Evolutionary conservation across 2,797 vertebrate genomes (phyloP).

Genomic region (Tamandua tetradactyla): DNA sequence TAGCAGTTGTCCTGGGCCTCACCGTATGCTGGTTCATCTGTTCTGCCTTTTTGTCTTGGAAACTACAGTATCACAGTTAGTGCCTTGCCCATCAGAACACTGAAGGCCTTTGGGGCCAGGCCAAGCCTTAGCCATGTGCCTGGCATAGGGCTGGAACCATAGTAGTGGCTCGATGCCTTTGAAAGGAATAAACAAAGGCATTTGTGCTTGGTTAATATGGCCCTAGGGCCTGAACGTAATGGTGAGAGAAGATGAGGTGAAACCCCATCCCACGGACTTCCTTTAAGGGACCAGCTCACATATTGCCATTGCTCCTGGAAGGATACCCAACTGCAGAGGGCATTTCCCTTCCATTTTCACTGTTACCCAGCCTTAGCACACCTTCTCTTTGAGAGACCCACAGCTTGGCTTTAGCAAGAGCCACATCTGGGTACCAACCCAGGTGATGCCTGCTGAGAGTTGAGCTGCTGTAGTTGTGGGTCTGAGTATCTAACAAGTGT

Average conservation of each 20-base stretch:
- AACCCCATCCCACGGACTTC: no score
- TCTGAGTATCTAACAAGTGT: neutral
- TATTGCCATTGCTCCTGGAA: neutral
- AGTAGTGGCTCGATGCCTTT: neutral
- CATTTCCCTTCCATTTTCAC: accelerated
- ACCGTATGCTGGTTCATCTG: neutral
- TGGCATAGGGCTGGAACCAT: neutral
- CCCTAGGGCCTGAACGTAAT: neutral
- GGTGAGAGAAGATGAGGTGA: neutral
- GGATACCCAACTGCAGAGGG: neutral
- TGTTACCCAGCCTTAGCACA: accelerated
- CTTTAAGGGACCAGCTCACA: neutral
- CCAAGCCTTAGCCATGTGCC: neutral
- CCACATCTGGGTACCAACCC: neutral
- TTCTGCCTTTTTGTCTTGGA: constrained; percentile 40
- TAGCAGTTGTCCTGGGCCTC: neutral
- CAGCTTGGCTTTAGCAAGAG: no score
- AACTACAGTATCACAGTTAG: neutral
- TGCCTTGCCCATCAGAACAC: neutral
- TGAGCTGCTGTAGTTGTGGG: accelerated
- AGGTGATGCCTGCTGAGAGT: accelerated
- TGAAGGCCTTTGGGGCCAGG: neutral
- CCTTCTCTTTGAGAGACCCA: neutral
- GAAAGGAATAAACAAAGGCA: accelerated
- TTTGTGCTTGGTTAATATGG: accelerated